phyloP scores from a whole-genome alignment of 2,797 vertebrate species.

The Pogonophryne albipinna region DNA sequence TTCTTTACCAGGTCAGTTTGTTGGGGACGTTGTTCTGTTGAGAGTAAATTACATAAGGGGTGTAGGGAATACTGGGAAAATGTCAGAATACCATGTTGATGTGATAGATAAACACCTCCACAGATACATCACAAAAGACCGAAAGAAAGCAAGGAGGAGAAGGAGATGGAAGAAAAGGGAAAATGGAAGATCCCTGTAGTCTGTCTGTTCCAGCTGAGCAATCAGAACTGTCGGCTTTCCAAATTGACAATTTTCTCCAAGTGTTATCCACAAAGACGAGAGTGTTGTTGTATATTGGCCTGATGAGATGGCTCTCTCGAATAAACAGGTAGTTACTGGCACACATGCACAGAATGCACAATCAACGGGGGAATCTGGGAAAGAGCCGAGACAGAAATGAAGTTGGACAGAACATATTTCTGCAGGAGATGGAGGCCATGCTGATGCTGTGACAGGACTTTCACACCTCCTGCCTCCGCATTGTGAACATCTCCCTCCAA shows the following conservation, averaged over 20 bases:
- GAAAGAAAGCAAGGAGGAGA: neutral
- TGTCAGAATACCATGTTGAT: constrained; percentile 27
- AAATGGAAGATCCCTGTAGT: constrained; percentile 5
- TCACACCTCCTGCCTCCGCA: constrained; percentile 19
- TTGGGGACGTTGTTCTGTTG: constrained; percentile 29
- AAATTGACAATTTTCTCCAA: constrained; percentile 67
- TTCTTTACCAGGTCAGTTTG: constrained; percentile 9
- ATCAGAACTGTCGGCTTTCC: constrained; percentile 44
- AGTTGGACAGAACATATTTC: constrained; percentile 8
- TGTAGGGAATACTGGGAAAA: constrained; percentile 48
- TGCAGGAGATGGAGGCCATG: neutral
- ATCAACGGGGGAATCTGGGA: neutral
- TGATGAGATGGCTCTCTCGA: constrained; percentile 23
- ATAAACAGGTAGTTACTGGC: constrained; percentile 35
- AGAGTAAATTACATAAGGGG: constrained; percentile 40
- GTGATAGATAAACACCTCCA: constrained; percentile 27
- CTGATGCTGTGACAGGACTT: neutral
- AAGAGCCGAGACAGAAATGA: constrained; percentile 9
- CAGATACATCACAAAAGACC: neutral
- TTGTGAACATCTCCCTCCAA: neutral
- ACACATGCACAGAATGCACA: constrained; percentile 13
- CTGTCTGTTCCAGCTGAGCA: constrained; percentile 53
- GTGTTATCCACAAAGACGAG: constrained; percentile 55
- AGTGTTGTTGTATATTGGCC: constrained; percentile 27
- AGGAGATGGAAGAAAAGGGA: neutral